These are phyloP conservation scores for Macrocentrus cingulum DNA, from an alignment of 1,140 invertebrate genomes.

Conservation along the genomic window DNA sequence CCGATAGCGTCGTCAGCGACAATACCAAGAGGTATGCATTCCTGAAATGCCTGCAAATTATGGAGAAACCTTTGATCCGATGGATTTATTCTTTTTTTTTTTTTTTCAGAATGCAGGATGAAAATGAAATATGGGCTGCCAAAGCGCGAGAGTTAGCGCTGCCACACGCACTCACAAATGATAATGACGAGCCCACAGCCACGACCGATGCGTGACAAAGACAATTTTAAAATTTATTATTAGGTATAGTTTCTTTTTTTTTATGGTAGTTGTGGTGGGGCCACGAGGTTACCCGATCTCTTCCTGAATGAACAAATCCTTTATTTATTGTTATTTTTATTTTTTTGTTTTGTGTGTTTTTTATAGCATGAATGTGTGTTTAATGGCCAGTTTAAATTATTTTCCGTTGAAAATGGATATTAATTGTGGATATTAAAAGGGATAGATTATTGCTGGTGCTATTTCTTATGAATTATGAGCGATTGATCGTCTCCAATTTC, in stretches of 20 bases:
- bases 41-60: conserved; percentile 3
- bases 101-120: conserved; percentile 48
- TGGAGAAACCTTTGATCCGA: conserved; percentile 6
- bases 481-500: no score
- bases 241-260: background rate
- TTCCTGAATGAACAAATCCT: no score
- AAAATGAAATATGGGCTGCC: conserved; percentile 49
- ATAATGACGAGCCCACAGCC: background rate
- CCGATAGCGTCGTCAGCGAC: conserved; percentile 80
- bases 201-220: background rate
- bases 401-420: no score
- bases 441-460: no score
- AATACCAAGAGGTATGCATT: conserved; percentile 67
- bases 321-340: no score
- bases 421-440: no score
- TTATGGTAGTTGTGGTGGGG: background rate
- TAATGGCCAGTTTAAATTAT: no score
- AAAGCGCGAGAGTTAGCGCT: conserved; percentile 47
- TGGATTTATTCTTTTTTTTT: conserved; percentile 7
- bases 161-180: no score
- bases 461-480: no score
- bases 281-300: no score
- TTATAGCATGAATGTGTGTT: no score
- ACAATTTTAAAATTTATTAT: background rate
- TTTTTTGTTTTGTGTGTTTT: no score